Percentiles rank a stretch among this genome's conserved stretches.
phyloP scores from a whole-genome alignment of 1,140 invertebrate species.

The Pomacea maculata region DNA sequence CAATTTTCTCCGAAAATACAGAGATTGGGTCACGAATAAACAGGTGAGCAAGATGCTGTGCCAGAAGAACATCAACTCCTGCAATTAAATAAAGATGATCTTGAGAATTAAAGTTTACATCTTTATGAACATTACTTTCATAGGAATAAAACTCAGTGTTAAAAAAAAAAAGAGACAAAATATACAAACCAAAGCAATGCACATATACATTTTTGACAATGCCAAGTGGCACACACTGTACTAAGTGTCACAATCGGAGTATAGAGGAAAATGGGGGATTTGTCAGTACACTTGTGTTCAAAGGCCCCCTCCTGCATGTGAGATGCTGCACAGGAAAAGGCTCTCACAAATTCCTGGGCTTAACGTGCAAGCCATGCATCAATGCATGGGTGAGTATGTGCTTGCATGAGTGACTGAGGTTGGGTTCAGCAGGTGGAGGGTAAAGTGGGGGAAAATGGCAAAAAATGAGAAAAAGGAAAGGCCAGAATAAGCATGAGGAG shows the following conservation, averaged over 20 bases:
- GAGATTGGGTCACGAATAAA: conserved; percentile 97
- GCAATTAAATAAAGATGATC: conserved; percentile 1
- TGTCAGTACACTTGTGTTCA: no score
- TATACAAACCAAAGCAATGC: neutral
- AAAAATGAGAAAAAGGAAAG: neutral
- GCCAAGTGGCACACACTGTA: no score
- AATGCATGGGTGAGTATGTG: no score
- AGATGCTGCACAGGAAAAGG: no score
- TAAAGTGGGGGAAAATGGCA: neutral
- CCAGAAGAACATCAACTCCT: conserved; percentile 88
- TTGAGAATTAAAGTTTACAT: neutral
- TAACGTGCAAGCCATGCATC: no score
- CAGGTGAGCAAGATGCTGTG: conserved; percentile 96
- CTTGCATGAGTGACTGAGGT: no score
- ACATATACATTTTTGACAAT: neutral
- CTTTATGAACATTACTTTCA: neutral
- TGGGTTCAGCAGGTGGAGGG: neutral
- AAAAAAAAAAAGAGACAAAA: neutral
- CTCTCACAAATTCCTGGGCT: no score
- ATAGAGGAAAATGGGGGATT: neutral
- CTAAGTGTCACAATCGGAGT: no score
- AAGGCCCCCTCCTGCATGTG: no score
- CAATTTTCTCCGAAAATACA: conserved; percentile 93
- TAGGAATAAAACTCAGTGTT: neutral
- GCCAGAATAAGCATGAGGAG: neutral